phyloP scores from a whole-genome alignment of 2,797 vertebrate species.

The Phyllotis vaccarum region DNA sequence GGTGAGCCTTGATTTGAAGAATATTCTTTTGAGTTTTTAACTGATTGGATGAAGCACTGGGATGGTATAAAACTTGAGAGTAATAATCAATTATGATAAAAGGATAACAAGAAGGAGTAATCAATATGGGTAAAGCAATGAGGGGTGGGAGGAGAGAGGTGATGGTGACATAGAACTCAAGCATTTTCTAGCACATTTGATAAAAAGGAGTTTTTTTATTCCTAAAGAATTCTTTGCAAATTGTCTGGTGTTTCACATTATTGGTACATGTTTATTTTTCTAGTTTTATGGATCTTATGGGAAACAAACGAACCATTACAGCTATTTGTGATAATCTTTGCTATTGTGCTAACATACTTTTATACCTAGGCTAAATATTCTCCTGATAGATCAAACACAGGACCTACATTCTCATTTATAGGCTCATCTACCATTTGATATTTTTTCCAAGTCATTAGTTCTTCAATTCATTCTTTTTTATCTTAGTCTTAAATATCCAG shows the following conservation, averaged over 20 bases:
- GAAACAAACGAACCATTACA: conserved; percentile 55
- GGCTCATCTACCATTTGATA: conserved; percentile 40
- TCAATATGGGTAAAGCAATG: not conserved
- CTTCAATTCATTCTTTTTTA: conserved; percentile 62
- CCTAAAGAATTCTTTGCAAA: conserved; percentile 28
- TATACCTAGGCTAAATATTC: conserved; percentile 52
- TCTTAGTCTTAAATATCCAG: conserved; percentile 64
- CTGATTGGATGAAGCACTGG: not conserved
- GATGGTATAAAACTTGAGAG: conserved; percentile 40
- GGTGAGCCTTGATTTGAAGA: conserved; percentile 27
- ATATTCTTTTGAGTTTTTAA: conserved; percentile 46
- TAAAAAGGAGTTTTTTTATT: not conserved
- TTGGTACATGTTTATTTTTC: conserved; percentile 55
- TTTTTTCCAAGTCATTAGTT: conserved; percentile 70
- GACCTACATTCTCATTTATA: conserved; percentile 35
- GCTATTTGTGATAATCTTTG: conserved; percentile 50
- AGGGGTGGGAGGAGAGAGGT: not conserved
- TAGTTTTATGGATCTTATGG: not conserved
- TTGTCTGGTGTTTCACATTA: conserved; percentile 32
- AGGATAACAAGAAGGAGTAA: not conserved
- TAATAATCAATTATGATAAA: not conserved
- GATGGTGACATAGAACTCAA: not conserved
- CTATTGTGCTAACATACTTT: conserved; percentile 31
- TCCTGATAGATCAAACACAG: conserved; percentile 50
- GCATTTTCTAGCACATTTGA: not conserved